Base-by-base conservation (phyloP, 2,888 invertebrate genomes). In the Calliopum simillimum region DNA sequence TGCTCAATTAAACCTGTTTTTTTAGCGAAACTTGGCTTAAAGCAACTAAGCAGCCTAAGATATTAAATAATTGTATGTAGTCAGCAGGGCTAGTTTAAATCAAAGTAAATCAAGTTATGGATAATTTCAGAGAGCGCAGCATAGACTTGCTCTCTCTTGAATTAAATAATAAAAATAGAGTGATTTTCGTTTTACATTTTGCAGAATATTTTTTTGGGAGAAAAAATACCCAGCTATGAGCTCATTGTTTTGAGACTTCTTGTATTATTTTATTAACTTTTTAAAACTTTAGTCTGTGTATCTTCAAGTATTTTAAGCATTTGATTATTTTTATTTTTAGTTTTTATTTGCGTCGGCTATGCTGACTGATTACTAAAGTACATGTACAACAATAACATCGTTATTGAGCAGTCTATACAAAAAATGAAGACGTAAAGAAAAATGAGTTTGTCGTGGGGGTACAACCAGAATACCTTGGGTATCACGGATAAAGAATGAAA, bases 401-500 rank as follows among this genome's bases (percentile, higher is more conserved):
- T 47, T 33, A 6, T 8, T n/a, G 16, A 16, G 63, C 1, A 49
- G 41, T 12, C 5, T 11, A 8, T 53, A 33, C 13, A 23, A n/a
- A 33, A 21, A 4, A 55, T 12, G 19, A 65, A 51, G 49, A 51
- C n/a, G 25, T 14, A 25, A 1, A 6, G 13, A 43, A 41, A 59
- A 59, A 16, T 41, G 16, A 23, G 19, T 33, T 64, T 16, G 12
- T 56, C 46, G 66, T 66, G 66, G 66, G 66, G 66, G 66, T 46
- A 56, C 19, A 68, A 73, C 65, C 68, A 75, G 75, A 75, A 75
- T 74, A 64, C 79, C 75, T 73, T 73, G 76, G 71, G 73, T 66
- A 74, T 73, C 71, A 73, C 74, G 72, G 73, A 75, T 76, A 71
- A 73, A 75, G 71, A 76, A 75, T 74, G 53, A 72, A 73, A 62